Percentiles rank a stretch among this genome's conserved stretches.
phyloP scores from a whole-genome alignment of 2,888 invertebrate genomes.

The Druceiella hillmani region DNA sequence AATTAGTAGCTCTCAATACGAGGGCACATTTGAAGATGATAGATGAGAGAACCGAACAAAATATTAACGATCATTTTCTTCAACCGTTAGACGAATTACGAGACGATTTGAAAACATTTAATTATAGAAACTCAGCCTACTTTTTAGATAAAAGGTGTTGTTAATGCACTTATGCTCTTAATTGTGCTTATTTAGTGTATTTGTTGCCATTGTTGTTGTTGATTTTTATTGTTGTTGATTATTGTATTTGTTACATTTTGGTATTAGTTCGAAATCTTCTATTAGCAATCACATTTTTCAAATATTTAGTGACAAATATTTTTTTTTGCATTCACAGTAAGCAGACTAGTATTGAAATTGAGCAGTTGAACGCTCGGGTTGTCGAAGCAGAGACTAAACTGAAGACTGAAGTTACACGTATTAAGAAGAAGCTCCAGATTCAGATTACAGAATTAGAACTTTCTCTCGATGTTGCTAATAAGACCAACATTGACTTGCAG shows the following conservation, averaged over 20 bases:
- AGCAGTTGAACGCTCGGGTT: constrained; percentile 90
- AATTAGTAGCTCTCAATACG: constrained; percentile 29
- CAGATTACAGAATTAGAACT: constrained; percentile 96
- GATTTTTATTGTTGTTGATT: constrained; percentile 4
- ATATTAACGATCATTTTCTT: constrained; percentile 51
- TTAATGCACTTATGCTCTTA: background rate
- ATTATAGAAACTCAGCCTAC: constrained; percentile 54
- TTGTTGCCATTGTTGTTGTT: too few species aligned
- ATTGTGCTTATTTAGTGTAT: too few species aligned
- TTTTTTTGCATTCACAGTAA: constrained; percentile 74
- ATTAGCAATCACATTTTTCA: too few species aligned
- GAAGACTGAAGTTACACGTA: constrained; percentile 92
- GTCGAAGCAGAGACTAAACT: constrained; percentile 94
- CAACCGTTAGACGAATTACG: constrained; percentile 56
- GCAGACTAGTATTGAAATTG: constrained; percentile 96
- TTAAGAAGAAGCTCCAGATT: constrained; percentile 99
- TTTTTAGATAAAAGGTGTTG: constrained; percentile 61
- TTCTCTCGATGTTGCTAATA: constrained; percentile 96
- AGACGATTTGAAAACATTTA: constrained; percentile 58
- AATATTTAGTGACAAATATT: too few species aligned
- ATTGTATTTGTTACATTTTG: too few species aligned
- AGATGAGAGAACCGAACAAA: constrained; percentile 34
- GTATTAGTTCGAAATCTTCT: too few species aligned
- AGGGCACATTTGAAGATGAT: constrained; percentile 37
- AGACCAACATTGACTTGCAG: constrained; percentile 95